Evolutionary conservation across 2,888 invertebrate genomes (phyloP).

Genomic region (Leptopterna dolabrata): DNA sequence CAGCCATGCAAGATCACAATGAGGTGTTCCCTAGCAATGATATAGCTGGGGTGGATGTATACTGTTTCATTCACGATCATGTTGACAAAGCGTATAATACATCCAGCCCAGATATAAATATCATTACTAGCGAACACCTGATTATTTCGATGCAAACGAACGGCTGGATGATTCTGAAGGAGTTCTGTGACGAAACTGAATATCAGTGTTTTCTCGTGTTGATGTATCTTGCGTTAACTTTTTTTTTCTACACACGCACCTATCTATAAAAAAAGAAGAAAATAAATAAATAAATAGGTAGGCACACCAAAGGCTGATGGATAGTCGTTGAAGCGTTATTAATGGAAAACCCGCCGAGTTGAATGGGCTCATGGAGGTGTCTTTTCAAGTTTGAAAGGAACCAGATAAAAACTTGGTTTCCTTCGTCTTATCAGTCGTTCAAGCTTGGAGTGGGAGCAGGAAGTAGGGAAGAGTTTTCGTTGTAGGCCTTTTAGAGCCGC

Average conservation of each 20-base stretch:
- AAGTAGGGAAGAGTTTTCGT: background rate
- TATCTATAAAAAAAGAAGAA: too few species aligned
- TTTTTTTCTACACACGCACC: too few species aligned
- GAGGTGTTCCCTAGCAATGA: too few species aligned
- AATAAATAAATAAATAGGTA: background rate
- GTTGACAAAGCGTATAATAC: too few species aligned
- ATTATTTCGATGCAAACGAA: too few species aligned
- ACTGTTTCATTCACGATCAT: too few species aligned
- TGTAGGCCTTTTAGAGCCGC: background rate
- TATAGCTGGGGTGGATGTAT: too few species aligned
- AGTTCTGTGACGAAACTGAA: too few species aligned
- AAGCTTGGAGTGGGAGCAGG: background rate
- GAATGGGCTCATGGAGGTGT: background rate
- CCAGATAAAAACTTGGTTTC: background rate
- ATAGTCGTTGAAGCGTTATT: background rate
- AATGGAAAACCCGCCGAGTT: background rate
- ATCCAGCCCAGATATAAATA: too few species aligned
- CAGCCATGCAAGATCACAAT: too few species aligned
- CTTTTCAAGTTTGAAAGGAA: constrained; percentile 3
- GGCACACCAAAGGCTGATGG: background rate
- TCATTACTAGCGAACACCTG: too few species aligned
- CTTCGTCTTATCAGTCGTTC: background rate
- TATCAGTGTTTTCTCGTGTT: background rate
- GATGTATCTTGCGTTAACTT: background rate
- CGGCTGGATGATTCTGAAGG: too few species aligned